Evolutionary conservation across 2,113 vertebrate genomes (phyloP), one percentile per base, ranked within the genome.

Genomic region (Nibea albiflora): DNA sequence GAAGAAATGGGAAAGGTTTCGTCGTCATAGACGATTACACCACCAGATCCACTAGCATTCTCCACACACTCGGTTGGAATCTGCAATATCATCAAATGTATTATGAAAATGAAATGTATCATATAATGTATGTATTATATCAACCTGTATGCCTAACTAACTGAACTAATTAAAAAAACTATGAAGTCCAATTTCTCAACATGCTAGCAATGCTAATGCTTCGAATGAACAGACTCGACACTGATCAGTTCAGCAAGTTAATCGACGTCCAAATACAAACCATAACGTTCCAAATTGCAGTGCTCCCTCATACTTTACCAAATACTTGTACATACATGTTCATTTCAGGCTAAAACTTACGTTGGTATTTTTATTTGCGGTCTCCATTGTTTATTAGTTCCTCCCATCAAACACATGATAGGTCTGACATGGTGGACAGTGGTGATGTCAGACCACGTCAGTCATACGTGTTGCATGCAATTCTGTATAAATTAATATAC

Each of bases 291-390:
- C 4, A 42, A 66, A 42, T 16, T 22, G 7, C 44, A 26, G 3
- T 39, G 26, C 16, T 35, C 50, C n/a, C 4, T 35, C 16, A 14
- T 49, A 72, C 24, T 70, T 62, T 35, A 44, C 6, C 7, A 57
- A 20, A 68, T 42, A 52, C 19, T 42, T 31, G 2, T 11, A n/a
- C 17, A 22, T 1, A 2, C 50, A 5, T 24, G 2, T 72, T 47
- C 4, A 57, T 65, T 56, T n/a, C 8, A 52, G 2, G 16, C 4
- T 2, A 22, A 1, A 31, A 73, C 70, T 44, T 60, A 60, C 78
- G 3, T 0, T 3, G 35, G 1, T 39, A 39, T 0, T 1, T 2
- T 7, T 0, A 0, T 3, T 0, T n/a, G 1, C 16, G 28, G 14
- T 0, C 2, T 14, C 71, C 58, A 74, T 74, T 39, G 4, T 53